A percentile compares a stretch with the other conserved stretches of the same genome.
phyloP scores from a whole-genome alignment of 2,113 vertebrate species.

The Anarhynchus alexandrinus region DNA sequence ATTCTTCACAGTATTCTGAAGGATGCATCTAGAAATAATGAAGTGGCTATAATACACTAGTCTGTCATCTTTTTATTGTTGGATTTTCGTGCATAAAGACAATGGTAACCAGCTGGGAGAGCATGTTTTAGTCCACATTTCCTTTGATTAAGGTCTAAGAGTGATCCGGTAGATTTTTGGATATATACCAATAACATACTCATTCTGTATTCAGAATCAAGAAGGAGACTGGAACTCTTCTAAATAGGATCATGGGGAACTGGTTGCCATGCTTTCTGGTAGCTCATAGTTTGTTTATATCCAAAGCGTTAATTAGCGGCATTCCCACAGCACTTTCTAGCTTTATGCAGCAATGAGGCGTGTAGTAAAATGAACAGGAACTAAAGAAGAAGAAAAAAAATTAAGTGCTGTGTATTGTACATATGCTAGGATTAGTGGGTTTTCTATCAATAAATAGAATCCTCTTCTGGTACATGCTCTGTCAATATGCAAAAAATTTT shows the following conservation, averaged over 20 bases:
- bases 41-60: background rate
- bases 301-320: background rate
- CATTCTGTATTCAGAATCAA: background rate
- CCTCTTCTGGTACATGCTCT: background rate
- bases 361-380: background rate
- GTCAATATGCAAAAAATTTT: background rate
- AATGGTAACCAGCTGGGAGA: background rate
- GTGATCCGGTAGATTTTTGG: background rate
- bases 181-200: background rate
- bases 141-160: background rate
- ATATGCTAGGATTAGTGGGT: background rate
- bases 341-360: background rate
- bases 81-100: background rate
- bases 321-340: background rate
- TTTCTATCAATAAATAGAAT: background rate
- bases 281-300: slow-evolving; percentile 24
- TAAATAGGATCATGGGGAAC: background rate
- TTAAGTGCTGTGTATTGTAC: background rate
- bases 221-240: background rate
- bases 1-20: background rate
- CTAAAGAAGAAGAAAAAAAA: background rate
- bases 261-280: background rate
- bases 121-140: background rate
- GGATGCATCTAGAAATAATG: background rate
- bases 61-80: background rate